Base-by-base conservation (phyloP, 2,888 invertebrate genomes). In the Apodemia duryi region DNA sequence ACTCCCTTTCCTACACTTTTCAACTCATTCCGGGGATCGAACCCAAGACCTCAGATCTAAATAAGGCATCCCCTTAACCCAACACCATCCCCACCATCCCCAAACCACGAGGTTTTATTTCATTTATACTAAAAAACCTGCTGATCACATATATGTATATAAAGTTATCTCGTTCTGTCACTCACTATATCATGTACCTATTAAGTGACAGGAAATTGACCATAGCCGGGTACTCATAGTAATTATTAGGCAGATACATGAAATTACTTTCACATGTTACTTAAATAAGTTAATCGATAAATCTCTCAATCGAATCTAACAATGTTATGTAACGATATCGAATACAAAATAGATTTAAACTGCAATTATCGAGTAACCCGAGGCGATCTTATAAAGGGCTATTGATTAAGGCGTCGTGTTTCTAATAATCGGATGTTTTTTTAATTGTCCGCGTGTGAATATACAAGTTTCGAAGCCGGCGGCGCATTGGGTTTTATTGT, bases 311-410 rank as follows among this genome's bases (percentile, higher is more conserved):
- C 57, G 32, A 57, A 57, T 57, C 32, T 57, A 35, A 57, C 57
- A 32, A 57, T 57, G 57, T 57, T 57, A 32, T 32, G 13, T 32
- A 57, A 57, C 57, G 57, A 57, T 57, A 57, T 57, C 57, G 29
- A 57, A 57, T 57, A 57, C 57, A 57, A 57, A 57, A 57, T 57
- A 57, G 57, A 57, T 57, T 35, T 57, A 57, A 57, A 57, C 57
- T 57, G 13, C 57, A 57, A 57, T 57, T 57, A 57, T 57, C 57
- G 57, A 32, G 57, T 57, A 57, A 32, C 57, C 57, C 32, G 57
- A 57, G 57, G 57, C 13, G 32, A 13, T 57, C 28, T 57, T 13
- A 32, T 32, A 57, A 57, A 57, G 57, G 57, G 57, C 57, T 57
- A 57, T 29, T 57, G 57, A 57, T 57, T 57, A 57, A 57, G 29